Evolutionary conservation across 2,797 vertebrate species (phyloP), one percentile per base, ranked within the genome.

Genomic region (Helostoma temminkii): DNA sequence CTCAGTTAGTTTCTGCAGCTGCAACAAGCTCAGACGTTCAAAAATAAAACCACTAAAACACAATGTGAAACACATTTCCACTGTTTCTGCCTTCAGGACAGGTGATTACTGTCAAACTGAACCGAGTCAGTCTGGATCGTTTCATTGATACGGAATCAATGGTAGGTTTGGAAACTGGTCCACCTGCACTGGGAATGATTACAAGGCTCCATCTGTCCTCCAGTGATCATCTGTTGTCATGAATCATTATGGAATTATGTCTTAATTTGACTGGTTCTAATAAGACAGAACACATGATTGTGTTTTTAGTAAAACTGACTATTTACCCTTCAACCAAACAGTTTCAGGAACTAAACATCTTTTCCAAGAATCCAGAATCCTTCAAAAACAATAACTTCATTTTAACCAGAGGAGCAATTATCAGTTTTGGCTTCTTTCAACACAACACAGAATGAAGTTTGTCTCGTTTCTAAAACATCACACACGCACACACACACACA

Each of bases 61-160:
- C n/a, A n/a, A 57, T 54, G 9, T 26, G 9, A 42, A 32, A 15
- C 48, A 42, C 58, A 30, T 54, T n/a, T 50, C 25, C 24, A 1
- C 52, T 25, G 25, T 34, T 19, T 54, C 6, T 45, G 49, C 54
- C 70, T 57, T 21, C 56, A 36, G 52, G 68, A 59, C 2, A 5
- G 6, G 9, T 6, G 42, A 53, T 72, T 48, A 36, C 26, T 6
- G 43, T 12, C 24, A 67, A 63, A 48, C 48, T 65, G 2, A 47
- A 24, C 48, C n/a, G 3, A 25, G 18, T 30, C 19, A 32, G 34
- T 18, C 18, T 7, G 55, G 19, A 42, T 50, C 19, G 3, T 49
- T 37, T 50, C 16, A 1, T 32, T 48, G n/a, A 41, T 3, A 12
- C 41, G 2, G 15, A 41, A n/a, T 48, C 18, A 47, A 37, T 1